Evolutionary conservation across 2,113 vertebrate species (phyloP).

Genomic region (Nycticorax nycticorax): DNA sequence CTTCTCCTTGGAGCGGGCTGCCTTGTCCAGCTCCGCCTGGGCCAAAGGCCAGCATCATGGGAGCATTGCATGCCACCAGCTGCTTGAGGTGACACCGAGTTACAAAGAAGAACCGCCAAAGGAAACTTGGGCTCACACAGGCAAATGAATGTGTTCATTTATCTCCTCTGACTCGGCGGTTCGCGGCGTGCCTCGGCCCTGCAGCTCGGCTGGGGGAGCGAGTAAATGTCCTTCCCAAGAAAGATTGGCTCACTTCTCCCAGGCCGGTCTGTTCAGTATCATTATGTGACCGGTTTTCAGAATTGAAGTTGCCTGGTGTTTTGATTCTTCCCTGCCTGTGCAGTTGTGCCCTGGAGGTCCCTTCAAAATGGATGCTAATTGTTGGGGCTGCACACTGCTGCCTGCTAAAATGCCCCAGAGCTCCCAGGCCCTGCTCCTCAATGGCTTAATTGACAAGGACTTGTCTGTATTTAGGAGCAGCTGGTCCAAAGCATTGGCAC

Average conservation of each 20-base stretch:
- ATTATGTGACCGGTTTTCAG: slow-evolving; percentile 77
- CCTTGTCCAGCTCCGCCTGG: slow-evolving; percentile 87
- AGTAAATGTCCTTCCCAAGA: slow-evolving; percentile 46
- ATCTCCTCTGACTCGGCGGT: slow-evolving; percentile 64
- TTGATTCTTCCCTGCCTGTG: slow-evolving; percentile 83
- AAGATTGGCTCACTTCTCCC: slow-evolving; percentile 76
- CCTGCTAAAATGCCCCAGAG: slow-evolving; percentile 88
- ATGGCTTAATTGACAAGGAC: slow-evolving; percentile 99
- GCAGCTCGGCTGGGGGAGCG: slow-evolving; percentile 45
- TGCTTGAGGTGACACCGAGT: slow-evolving; percentile 87
- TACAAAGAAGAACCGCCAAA: slow-evolving; percentile 83
- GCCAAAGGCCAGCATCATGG: slow-evolving; percentile 91
- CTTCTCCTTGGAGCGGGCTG: slow-evolving; percentile 84
- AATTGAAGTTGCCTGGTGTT: slow-evolving; percentile 81
- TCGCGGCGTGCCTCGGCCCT: slow-evolving; percentile 31
- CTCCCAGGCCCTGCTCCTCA: slow-evolving; percentile 93
- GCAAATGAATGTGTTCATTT: slow-evolving; percentile 83
- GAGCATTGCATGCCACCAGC: slow-evolving; percentile 90
- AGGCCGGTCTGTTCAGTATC: slow-evolving; percentile 78
- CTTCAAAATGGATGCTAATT: slow-evolving; percentile 97
- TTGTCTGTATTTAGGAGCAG: slow-evolving; percentile 99
- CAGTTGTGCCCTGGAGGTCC: slow-evolving; percentile 91
- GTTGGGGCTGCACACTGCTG: slow-evolving; percentile 91
- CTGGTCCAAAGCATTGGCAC: slow-evolving; percentile 95
- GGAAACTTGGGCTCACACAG: slow-evolving; percentile 70